phyloP scores from a whole-genome alignment of 2,888 invertebrate genomes.

The Hirtodrosophila cameraria region DNA sequence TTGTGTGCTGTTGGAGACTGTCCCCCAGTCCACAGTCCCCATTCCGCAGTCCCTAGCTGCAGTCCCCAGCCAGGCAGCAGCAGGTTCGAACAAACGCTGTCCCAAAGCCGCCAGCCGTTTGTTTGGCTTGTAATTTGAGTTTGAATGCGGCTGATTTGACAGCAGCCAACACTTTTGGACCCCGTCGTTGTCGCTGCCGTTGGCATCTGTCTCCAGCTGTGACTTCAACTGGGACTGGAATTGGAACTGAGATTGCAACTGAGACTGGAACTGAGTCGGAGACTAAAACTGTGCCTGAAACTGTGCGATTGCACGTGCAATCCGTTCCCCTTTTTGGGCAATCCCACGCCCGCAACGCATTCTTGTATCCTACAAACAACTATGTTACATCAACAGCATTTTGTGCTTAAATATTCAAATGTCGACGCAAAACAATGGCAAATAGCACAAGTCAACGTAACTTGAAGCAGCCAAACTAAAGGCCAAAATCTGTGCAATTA shows the following conservation, averaged over 20 bases:
- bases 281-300: conserved; percentile 2
- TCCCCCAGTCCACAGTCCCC: conserved; percentile 30
- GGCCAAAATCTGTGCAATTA: conserved; percentile 73
- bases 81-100: conserved; percentile 1
- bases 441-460: conserved; percentile 42
- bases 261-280: conserved; percentile 3
- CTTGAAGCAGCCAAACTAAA: conserved; percentile 34
- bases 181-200: conserved; percentile 21
- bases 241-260: conserved; percentile 7
- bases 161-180: conserved; percentile 70
- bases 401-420: conserved; percentile 61
- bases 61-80: conserved; percentile 2
- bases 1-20: conserved; percentile 28
- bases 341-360: conserved; percentile 55
- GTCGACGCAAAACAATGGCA: conserved; percentile 56
- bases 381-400: conserved; percentile 18
- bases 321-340: conserved; percentile 13
- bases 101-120: conserved; percentile 48
- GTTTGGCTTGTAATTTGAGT: conserved; percentile 74
- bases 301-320: conserved; percentile 64
- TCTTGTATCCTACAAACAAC: too few relatives aligned
- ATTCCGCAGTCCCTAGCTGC: conserved; percentile 4
- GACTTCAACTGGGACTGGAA: conserved; percentile 14
- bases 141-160: conserved; percentile 77
- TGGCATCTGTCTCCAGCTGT: conserved; percentile 67